Base-by-base conservation (phyloP, 2,797 vertebrate species). In the Cuniculus paca region DNA sequence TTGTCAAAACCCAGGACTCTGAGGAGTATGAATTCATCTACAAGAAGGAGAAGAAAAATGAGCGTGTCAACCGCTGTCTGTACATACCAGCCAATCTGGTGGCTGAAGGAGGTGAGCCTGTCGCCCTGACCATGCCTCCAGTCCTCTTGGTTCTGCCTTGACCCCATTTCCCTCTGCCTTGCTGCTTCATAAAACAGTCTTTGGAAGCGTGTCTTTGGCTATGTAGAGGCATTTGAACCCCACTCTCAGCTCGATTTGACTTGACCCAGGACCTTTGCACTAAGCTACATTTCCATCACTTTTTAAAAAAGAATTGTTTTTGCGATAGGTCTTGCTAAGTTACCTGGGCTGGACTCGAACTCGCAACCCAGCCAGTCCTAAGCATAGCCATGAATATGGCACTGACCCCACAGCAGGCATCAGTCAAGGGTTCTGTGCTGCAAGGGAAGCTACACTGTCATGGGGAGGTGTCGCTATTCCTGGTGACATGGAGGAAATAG, bases 11-110 rank as follows among this genome's bases (percentile, higher is more conserved):
- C 0, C 97, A 97, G 63, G 96, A 91, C 24, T 0, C 0, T 0
- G 72, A 0, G 2, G 93, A 98, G 0, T 99, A 19, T 11, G 99
- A 99, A 94, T 98, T 97, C 63, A 99, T 99, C 97, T 99, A 99
- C 97, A 99, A 99, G 14, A 0, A 0, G 0, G 13, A 98, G 78
- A 48, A 13, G 0, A 0, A 1, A 0, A 0, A 0, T 0, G 1
- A 0, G 0, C 0, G 0, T 0, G 98, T 99, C 42, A 99, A 99
- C 98, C 99, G 99, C 94, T 99, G 98, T 88, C 98, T 99, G 34
- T 3, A 84, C 74, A 98, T 99, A n/a, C 96, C 58, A 0, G 0
- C 45, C 0, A 0, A 0, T 0, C 74, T 98, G 2, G 68, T 99
- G 68, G 97, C 31, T 77, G 80, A 95, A 0, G 98, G 98, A 74